phyloP scores from a whole-genome alignment of 2,797 vertebrate species.

The Sebastes minor region DNA sequence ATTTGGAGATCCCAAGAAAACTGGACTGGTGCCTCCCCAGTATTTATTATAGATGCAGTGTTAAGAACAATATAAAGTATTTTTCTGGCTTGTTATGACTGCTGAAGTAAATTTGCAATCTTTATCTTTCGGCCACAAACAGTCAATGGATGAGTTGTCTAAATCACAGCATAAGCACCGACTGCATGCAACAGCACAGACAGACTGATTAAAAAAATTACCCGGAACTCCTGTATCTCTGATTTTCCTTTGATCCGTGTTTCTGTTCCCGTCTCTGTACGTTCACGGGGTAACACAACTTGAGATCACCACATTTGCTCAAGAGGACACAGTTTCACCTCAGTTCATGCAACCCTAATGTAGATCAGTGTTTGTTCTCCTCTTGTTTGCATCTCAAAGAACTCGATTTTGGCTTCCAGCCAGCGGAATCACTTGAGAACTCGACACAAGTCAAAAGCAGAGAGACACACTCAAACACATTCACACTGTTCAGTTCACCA shows the following conservation, averaged over 20 bases:
- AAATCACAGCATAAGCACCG: not conserved
- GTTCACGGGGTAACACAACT: not conserved
- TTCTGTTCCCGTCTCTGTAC: not conserved
- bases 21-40: not conserved
- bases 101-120: not conserved
- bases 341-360: not conserved
- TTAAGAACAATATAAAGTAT: not conserved
- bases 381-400: not conserved
- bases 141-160: not conserved
- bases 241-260: not conserved
- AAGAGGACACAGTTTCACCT: not conserved
- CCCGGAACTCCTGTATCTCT: not conserved
- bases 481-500: not conserved
- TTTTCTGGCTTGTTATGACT: not conserved
- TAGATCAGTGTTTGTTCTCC: not conserved
- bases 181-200: not conserved
- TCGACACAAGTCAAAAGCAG: not conserved
- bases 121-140: slow-evolving; percentile 1
- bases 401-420: not conserved
- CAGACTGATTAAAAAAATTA: not conserved
- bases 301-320: not conserved
- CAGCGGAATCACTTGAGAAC: not conserved
- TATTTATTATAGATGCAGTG: not conserved
- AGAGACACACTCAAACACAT: not conserved
- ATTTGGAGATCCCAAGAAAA: not conserved